Evolutionary conservation across 2,888 invertebrate genomes (phyloP).

Genomic region (Esperia sulphurella): DNA sequence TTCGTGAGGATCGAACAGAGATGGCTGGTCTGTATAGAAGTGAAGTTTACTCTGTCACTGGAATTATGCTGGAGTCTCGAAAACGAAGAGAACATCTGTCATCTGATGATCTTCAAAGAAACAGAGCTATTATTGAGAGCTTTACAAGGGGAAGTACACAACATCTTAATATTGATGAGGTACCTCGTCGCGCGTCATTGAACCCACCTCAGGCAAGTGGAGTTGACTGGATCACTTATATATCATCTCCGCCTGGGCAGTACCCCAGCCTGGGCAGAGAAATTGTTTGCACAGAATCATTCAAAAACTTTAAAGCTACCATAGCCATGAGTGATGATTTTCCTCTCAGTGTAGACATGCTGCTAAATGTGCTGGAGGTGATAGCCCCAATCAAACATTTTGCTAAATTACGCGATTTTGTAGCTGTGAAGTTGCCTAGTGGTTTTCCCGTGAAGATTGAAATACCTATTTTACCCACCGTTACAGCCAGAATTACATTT

Average conservation of each 20-base stretch:
- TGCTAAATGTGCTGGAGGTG: constrained; percentile 98
- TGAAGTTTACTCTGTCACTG: constrained; percentile 95
- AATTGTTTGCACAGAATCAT: constrained; percentile 93
- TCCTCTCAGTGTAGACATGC: constrained; percentile 95
- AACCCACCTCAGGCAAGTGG: constrained; percentile 90
- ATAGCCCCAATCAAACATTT: constrained; percentile 99
- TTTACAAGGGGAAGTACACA: constrained; percentile 92
- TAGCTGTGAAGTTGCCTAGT: constrained; percentile 95
- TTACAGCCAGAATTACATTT: constrained; percentile 99
- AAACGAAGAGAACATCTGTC: constrained; percentile 97
- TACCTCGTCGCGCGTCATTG: constrained; percentile 88
- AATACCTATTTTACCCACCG: constrained; percentile 98
- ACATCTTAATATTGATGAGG: constrained; percentile 84
- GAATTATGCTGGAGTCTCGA: constrained; percentile 93
- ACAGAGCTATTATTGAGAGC: constrained; percentile 96
- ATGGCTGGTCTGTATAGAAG: constrained; percentile 94
- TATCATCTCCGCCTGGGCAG: constrained; percentile 85
- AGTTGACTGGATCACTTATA: constrained; percentile 93
- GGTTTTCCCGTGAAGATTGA: constrained; percentile 99
- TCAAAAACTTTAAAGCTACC: constrained; percentile 96
- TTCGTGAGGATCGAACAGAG: constrained; percentile 96
- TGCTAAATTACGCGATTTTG: constrained; percentile 96
- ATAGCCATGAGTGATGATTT: constrained; percentile 99
- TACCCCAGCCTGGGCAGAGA: constrained; percentile 92
- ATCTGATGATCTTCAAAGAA: constrained; percentile 97